phyloP scores from a whole-genome alignment of 2,888 invertebrate genomes.

The Tachystola acroxantha region DNA sequence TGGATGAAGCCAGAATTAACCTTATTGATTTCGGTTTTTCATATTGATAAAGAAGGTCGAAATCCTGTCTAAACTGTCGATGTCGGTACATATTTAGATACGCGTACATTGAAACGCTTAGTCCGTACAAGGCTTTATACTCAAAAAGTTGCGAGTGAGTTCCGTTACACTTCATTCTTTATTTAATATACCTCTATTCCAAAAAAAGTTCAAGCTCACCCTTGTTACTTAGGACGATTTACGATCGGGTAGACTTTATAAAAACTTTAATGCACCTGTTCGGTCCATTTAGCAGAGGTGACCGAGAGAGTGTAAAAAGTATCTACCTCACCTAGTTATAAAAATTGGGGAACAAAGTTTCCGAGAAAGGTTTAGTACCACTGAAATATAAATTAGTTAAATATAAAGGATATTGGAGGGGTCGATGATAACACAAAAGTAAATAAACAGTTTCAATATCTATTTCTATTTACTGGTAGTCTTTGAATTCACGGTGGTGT shows the following conservation, averaged over 20 bases:
- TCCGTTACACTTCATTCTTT: conserved; percentile 37
- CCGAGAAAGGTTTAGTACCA: not conserved
- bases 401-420: no score
- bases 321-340: not conserved
- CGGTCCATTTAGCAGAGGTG: conserved; percentile 56
- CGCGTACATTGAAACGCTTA: no score
- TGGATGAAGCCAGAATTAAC: no score
- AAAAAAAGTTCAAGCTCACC: conserved; percentile 55
- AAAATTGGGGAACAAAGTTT: not conserved
- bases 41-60: no score
- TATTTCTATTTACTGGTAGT: no score
- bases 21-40: no score
- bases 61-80: no score
- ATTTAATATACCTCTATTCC: conserved; percentile 52
- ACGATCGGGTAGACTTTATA: conserved; percentile 50
- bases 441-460: no score
- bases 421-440: no score
- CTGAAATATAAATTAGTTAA: no score
- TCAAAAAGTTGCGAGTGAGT: conserved; percentile 34
- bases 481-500: no score
- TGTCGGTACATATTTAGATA: no score
- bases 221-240: conserved; percentile 67
- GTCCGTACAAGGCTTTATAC: conserved; percentile 12
- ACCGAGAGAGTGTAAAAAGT: conserved; percentile 30
- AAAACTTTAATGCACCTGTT: conserved; percentile 65